Evolutionary conservation across 1,140 invertebrate genomes (phyloP), one percentile per base, ranked within the genome.

Genomic region (Pseudomyrmex flavicornis): DNA sequence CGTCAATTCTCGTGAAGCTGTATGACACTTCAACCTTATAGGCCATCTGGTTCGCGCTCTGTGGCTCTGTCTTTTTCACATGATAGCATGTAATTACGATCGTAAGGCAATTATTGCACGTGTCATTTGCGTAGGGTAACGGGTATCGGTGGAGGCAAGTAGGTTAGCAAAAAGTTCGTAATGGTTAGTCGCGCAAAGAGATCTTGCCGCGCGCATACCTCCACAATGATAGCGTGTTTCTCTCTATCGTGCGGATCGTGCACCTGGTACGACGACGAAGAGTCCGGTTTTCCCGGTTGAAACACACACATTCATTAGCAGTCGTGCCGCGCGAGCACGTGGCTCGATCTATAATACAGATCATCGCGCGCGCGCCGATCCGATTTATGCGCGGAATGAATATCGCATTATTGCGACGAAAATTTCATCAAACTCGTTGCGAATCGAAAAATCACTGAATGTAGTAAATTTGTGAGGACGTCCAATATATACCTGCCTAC

Each of bases 221-320:
- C 9, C 1, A 77, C 85, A 87, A 87, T 88, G 85, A 86, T 88
- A 86, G 82, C 79, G 62, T 84, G 85, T 82, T 88, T 88, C 35
- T 7, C 35, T 26, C 84, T 87, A 88, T 87, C 82, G 85, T 61
- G 85, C 82, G 44, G 85, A 87, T 88, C 86, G 80, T 84, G 76
- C 86, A 88, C 74, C 85, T 88, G 85, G 86, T 84, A 84, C 74
- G 50, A 70, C 76, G 58, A 70, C 76, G 58, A 69, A 72, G 62
- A 69, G 82, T 88, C 86, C 75, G 86, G 86, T 88, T 88, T 87
- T 56, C 52, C 35, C 77, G 75, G 35, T 68, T 76, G 73, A 68
- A 84, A 66, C 68, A 59, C 56, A 59, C 56, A 74, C 56, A 74
- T 88, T 87, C 85, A 88, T 88, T 87, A 87, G 73, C 82, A 65